A percentile compares a stretch with the other conserved stretches of the same genome.
Conservation (phyloP, 2,888 invertebrate species). For the Parnassius orleans region DNA sequence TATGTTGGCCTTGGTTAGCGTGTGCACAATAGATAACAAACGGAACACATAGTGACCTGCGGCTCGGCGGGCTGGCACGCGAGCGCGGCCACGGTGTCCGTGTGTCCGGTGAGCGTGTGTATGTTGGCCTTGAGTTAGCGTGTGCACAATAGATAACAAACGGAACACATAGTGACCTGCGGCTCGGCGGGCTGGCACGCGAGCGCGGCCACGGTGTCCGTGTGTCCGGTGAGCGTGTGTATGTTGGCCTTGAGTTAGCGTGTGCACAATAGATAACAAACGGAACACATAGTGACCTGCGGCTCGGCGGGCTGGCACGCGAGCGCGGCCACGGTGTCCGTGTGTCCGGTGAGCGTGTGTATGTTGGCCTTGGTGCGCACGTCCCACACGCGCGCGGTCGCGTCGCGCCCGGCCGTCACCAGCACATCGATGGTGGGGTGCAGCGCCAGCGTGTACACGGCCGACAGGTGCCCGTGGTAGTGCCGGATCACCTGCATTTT, state of each 20-base stretch:
- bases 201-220: slow-evolving; percentile 97
- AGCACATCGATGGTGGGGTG: slow-evolving; percentile 98
- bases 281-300: slow-evolving; percentile 73
- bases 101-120: no score
- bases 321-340: slow-evolving; percentile 97
- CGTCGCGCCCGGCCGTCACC: slow-evolving; percentile 96
- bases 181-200: slow-evolving; percentile 96
- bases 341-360: slow-evolving; percentile 97
- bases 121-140: no score
- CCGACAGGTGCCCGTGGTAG: slow-evolving; percentile 99
- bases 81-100: slow-evolving; percentile 96
- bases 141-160: no score
- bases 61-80: slow-evolving; percentile 96
- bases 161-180: slow-evolving; percentile 83
- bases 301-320: slow-evolving; percentile 96
- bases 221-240: slow-evolving; percentile 96
- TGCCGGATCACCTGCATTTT: slow-evolving; percentile 93
- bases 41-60: slow-evolving; percentile 77
- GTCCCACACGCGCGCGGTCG: slow-evolving; percentile 98
- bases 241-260: slow-evolving; percentile 91
- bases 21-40: slow-evolving; percentile 68
- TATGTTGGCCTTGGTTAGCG: slow-evolving; percentile 86
- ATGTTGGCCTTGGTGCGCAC: slow-evolving; percentile 99
- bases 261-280: no score
- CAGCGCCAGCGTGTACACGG: slow-evolving; percentile 94